These are phyloP conservation scores for Emydoidea blandingii DNA, from an alignment of 2,797 vertebrate species.

Conservation along the genomic window DNA sequence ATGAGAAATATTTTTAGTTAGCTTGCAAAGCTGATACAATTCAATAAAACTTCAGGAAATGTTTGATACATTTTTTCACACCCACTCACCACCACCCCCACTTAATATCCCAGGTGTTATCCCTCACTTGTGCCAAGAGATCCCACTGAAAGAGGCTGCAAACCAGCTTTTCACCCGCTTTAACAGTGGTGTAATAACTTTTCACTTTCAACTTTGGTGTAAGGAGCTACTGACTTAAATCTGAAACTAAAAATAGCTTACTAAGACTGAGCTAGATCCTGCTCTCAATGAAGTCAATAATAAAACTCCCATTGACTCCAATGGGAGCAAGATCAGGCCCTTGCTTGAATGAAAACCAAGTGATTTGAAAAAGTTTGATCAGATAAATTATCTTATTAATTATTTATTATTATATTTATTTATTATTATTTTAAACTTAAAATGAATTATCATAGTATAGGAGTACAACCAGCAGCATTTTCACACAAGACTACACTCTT, in stretches of 20 bases:
- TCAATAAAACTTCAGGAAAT: neutral
- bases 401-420: no score
- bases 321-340: neutral
- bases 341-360: neutral
- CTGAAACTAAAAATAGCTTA: neutral
- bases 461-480: neutral
- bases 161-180: neutral
- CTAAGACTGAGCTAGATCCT: neutral
- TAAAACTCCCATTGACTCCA: neutral
- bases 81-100: neutral
- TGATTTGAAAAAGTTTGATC: neutral
- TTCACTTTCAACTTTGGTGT: neutral
- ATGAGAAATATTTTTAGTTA: neutral
- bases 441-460: neutral
- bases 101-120: neutral
- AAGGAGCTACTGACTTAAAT: neutral
- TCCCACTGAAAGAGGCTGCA: neutral
- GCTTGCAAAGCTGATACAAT: neutral
- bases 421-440: neutral
- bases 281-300: neutral
- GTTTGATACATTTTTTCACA: neutral
- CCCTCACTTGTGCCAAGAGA: neutral
- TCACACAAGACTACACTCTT: neutral
- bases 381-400: neutral
- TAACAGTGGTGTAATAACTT: neutral